Conservation (phyloP, 1,140 invertebrate species). For the Drosophila virilis region DNA sequence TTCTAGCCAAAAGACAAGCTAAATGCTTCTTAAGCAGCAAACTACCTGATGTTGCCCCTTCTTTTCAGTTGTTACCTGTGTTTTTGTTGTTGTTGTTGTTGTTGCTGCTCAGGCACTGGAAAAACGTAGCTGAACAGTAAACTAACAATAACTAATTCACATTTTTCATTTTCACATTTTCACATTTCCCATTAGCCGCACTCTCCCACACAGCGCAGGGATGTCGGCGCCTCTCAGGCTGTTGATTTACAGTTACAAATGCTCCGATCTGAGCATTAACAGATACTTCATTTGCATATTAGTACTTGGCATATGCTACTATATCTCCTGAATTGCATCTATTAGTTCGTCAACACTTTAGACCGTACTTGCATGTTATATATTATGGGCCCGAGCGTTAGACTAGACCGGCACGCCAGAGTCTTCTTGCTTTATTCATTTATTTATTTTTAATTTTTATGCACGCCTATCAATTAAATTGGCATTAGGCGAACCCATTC, state of each 20-base stretch:
- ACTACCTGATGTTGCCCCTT: not conserved
- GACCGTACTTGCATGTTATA: conserved; percentile 10
- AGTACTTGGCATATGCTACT: not conserved
- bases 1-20: not conserved
- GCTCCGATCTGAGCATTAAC: not conserved
- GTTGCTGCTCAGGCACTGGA: conserved; percentile 48
- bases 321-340: conserved; percentile 9
- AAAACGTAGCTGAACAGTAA: conserved; percentile 45
- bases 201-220: not conserved
- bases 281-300: conserved; percentile 5
- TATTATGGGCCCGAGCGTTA: not conserved
- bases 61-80: conserved; percentile 7
- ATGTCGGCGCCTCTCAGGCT: not conserved
- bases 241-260: conserved; percentile 14
- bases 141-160: conserved; percentile 51
- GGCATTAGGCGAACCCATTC: not conserved
- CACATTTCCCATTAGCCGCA: not conserved
- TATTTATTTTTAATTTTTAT: not conserved
- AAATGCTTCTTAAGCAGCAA: not conserved
- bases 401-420: conserved; percentile 2
- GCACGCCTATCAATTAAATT: conserved; percentile 11
- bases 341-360: conserved; percentile 30
- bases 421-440: conserved; percentile 6
- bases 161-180: conserved; percentile 35
- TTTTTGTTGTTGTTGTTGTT: conserved; percentile 35